Evolutionary conservation across 2,888 invertebrate species (phyloP).

Genomic region (Tiliacea citrago): DNA sequence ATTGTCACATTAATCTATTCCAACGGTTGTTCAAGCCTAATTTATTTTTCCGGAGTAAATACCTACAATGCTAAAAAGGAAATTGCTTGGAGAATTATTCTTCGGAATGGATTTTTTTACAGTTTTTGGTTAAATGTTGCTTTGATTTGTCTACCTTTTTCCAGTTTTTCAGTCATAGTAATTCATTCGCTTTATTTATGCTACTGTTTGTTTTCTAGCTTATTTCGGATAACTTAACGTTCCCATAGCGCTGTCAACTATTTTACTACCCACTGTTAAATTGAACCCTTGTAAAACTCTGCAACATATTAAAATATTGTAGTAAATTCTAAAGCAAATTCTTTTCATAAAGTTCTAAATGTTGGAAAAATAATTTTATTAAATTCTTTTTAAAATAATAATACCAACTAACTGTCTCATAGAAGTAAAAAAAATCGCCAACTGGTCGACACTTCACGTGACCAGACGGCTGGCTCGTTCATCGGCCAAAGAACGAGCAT

Average conservation of each 20-base stretch:
- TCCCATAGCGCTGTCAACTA: background rate
- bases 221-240: background rate
- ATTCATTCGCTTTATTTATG: background rate
- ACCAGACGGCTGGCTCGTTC: no score
- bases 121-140: background rate
- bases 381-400: no score
- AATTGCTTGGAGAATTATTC: constrained; percentile 18
- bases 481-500: no score
- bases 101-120: background rate
- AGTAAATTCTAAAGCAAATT: background rate
- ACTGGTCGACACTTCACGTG: no score
- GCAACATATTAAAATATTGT: background rate
- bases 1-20: constrained; percentile 51
- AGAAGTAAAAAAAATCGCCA: no score
- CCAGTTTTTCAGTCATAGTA: background rate
- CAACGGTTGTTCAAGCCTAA: constrained; percentile 37
- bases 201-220: background rate
- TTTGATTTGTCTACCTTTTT: constrained; percentile 5
- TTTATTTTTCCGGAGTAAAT: constrained; percentile 48
- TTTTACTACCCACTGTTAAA: background rate
- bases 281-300: background rate
- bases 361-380: no score
- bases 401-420: no score
- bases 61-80: constrained; percentile 25
- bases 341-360: background rate